These are phyloP conservation scores for Tigriopus californicus DNA, from an alignment of 2,888 invertebrate genomes.

Conservation along the genomic window DNA sequence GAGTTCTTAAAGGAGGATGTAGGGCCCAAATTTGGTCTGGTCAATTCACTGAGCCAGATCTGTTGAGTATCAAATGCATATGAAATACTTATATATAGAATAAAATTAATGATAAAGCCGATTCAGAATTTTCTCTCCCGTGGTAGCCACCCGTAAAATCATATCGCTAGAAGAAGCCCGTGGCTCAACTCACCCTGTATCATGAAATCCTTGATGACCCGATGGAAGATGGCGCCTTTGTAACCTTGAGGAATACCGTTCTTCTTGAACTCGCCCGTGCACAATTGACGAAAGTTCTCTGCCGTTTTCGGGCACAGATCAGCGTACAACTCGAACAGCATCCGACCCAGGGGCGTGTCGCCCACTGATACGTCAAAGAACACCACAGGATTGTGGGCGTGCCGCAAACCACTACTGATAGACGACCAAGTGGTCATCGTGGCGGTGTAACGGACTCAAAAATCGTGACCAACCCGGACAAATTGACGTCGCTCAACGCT, in stretches of 20 bases:
- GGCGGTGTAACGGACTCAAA: no score
- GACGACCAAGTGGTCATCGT: not conserved
- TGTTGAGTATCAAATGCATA: no score
- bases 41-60: no score
- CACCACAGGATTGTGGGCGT: constrained; percentile 91
- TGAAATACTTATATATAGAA: no score
- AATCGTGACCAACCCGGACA: no score
- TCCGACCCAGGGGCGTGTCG: constrained; percentile 86
- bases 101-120: no score
- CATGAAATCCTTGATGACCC: constrained; percentile 99
- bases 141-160: no score
- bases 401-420: constrained; percentile 34
- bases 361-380: constrained; percentile 95
- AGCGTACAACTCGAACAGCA: constrained; percentile 93
- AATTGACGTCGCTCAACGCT: no score
- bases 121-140: no score
- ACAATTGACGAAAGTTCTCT: constrained; percentile 94
- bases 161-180: no score
- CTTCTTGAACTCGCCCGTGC: constrained; percentile 87
- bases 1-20: no score
- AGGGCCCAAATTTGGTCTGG: no score
- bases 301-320: constrained; percentile 91
- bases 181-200: constrained; percentile 98
- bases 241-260: constrained; percentile 92
- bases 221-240: constrained; percentile 88